Evolutionary conservation across 2,113 vertebrate genomes (phyloP).

Genomic region (Mohoua ochrocephala): DNA sequence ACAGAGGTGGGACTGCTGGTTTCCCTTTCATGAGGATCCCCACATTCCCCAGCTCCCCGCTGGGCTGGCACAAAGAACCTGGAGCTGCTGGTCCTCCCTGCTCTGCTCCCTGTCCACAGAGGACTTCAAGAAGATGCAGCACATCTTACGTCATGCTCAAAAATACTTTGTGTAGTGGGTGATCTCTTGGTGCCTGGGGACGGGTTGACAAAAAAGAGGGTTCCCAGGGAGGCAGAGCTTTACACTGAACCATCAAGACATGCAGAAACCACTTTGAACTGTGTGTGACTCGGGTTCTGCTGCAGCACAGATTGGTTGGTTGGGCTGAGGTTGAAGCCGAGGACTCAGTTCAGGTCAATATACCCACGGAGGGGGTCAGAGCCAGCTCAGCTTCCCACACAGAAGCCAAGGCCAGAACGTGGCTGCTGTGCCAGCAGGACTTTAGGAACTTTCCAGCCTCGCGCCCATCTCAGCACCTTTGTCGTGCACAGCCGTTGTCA

Average conservation of each 20-base stretch:
- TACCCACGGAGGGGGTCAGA: not conserved
- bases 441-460: not conserved
- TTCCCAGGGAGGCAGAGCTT: not conserved
- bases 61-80: not conserved
- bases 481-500: accelerated
- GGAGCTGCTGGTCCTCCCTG: conserved; percentile 3
- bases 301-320: not conserved
- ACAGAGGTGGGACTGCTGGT: not conserved
- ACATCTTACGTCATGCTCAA: not conserved
- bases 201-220: not conserved
- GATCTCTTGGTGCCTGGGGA: not conserved
- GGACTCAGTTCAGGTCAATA: not conserved
- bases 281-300: not conserved
- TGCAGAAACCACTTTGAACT: not conserved
- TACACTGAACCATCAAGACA: not conserved
- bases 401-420: not conserved
- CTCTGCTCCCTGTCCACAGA: not conserved
- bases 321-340: not conserved
- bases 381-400: not conserved
- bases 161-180: not conserved
- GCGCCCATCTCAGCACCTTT: not conserved
- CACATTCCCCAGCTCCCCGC: not conserved
- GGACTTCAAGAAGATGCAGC: not conserved
- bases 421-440: not conserved
- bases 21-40: conserved; percentile 38